Percentiles rank a stretch among this genome's conserved stretches.
Evolutionary conservation across 2,888 invertebrate genomes (phyloP).

Genomic region (Drosophila algonquin): DNA sequence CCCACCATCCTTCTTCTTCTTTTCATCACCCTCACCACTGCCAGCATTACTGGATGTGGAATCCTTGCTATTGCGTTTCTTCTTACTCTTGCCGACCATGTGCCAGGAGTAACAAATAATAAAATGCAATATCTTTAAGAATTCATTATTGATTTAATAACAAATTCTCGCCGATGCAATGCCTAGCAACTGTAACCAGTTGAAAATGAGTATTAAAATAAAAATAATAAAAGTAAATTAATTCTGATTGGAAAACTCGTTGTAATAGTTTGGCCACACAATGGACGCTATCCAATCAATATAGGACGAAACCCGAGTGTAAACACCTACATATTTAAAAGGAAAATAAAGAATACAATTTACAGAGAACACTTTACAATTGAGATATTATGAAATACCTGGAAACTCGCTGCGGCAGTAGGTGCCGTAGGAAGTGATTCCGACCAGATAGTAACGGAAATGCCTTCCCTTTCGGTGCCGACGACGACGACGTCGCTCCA

Average conservation of each 20-base stretch:
- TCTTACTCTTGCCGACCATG: slow-evolving; percentile 85
- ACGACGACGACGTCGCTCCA: slow-evolving; percentile 51
- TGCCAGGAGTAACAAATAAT: neutral
- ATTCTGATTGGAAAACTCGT: slow-evolving; percentile 27
- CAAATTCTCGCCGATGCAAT: neutral
- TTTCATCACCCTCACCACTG: slow-evolving; percentile 81
- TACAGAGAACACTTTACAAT: neutral
- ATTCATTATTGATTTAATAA: slow-evolving; percentile 65
- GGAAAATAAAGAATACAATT: neutral
- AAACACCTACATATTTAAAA: slow-evolving; percentile 49
- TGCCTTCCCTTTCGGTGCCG: slow-evolving; percentile 46
- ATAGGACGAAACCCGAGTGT: slow-evolving; percentile 76
- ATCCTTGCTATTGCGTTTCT: slow-evolving; percentile 86
- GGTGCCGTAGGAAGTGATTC: slow-evolving; percentile 81
- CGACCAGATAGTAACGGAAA: slow-evolving; percentile 71
- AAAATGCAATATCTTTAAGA: neutral
- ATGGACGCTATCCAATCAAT: slow-evolving; percentile 80
- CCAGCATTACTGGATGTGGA: slow-evolving; percentile 80
- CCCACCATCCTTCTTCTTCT: slow-evolving; percentile 85
- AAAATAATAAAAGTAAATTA: neutral
- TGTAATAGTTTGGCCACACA: slow-evolving; percentile 71
- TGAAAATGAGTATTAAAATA: neutral
- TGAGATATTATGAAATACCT: slow-evolving; percentile 40
- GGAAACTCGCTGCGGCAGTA: slow-evolving; percentile 71
- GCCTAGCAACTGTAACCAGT: slow-evolving; percentile 46